Percentiles rank a stretch among this genome's conserved stretches.
Conservation (phyloP, 2,113 vertebrate genomes). For the Vombatus ursinus region DNA sequence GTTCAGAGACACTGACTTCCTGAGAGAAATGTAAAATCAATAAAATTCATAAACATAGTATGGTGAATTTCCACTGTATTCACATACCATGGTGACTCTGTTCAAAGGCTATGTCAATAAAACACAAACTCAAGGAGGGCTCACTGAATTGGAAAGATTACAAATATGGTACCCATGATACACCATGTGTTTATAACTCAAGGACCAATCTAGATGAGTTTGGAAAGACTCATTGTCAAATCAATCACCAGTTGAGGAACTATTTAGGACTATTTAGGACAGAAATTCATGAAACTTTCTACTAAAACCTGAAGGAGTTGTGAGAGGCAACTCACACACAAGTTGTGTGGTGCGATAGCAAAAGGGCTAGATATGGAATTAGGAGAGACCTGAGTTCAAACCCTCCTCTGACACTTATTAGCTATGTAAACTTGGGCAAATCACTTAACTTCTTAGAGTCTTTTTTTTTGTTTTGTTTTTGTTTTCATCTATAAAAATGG, state of each 20-base stretch:
- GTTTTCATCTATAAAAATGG: not conserved
- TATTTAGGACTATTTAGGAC: not conserved
- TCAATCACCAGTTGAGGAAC: not conserved
- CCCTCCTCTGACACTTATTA: not conserved
- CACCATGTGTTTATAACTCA: not conserved
- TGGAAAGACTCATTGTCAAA: not conserved
- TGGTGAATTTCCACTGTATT: conserved; percentile 7
- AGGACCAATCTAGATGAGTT: not conserved
- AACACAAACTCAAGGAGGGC: not conserved
- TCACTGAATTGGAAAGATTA: not conserved
- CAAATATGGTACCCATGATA: not conserved
- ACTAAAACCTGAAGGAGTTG: not conserved
- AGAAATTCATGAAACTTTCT: not conserved
- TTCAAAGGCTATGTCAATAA: not conserved
- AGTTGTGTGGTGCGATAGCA: not conserved
- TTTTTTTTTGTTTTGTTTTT: not conserved
- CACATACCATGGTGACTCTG: not conserved
- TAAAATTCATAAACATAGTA: not conserved
- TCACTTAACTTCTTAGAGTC: not conserved
- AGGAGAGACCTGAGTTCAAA: not conserved
- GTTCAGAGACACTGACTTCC: not conserved
- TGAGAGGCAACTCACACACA: not conserved
- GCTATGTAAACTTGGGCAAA: not conserved
- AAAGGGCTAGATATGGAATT: not conserved
- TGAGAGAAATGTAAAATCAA: not conserved